Conservation (phyloP, 2,888 invertebrate species). For the Teleogryllus oceanicus region DNA sequence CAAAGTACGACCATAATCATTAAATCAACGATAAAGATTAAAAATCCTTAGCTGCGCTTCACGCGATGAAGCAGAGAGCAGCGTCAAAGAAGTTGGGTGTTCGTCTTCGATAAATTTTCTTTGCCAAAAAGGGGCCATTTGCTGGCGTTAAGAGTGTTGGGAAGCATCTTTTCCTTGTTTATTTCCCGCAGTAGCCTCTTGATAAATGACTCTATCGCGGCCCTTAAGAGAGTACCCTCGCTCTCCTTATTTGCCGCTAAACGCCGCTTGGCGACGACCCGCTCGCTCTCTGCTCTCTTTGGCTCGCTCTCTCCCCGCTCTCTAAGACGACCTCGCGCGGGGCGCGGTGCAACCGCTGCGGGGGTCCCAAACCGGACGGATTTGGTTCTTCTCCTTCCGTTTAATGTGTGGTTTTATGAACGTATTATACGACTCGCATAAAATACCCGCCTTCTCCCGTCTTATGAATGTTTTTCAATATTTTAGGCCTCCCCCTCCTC, state of each 20-base stretch:
- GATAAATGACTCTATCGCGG: background rate
- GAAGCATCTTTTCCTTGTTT: background rate
- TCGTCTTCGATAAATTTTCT: background rate
- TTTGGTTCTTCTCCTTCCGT: background rate
- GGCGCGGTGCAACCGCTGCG: too few species aligned
- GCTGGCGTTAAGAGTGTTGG: background rate
- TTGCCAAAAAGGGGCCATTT: background rate
- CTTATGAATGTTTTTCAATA: constrained; percentile 18
- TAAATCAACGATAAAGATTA: background rate
- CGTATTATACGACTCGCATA: background rate
- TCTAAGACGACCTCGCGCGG: too few species aligned
- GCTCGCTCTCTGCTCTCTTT: too few species aligned
- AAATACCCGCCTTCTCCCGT: constrained; percentile 1
- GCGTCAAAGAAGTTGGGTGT: background rate
- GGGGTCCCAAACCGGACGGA: background rate
- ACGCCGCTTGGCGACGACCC: too few species aligned
- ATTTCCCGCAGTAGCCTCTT: constrained; percentile 6
- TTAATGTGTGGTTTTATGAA: constrained; percentile 18
- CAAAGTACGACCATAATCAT: background rate
- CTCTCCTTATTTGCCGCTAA: too few species aligned
- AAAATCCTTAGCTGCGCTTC: background rate
- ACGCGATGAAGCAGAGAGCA: background rate
- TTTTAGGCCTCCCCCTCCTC: background rate
- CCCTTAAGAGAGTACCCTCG: too few species aligned
- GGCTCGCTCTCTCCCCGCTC: too few species aligned